Evolutionary conservation across 2,113 vertebrate species (phyloP).

Genomic region (Aegithalos caudatus): DNA sequence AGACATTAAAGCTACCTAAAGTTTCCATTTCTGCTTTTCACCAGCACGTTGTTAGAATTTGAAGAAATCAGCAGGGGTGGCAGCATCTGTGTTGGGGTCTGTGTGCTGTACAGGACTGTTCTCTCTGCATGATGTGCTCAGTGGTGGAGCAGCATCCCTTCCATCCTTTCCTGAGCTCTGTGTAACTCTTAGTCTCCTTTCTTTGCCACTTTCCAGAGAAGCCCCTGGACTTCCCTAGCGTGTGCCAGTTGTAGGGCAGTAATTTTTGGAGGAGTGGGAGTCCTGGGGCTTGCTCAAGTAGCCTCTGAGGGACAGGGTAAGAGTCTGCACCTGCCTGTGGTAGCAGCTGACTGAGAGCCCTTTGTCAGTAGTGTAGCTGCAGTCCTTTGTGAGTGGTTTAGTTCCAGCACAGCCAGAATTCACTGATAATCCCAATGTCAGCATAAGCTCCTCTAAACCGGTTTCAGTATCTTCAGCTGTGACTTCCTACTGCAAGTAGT

Average conservation of each 20-base stretch:
- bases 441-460: neutral
- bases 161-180: neutral
- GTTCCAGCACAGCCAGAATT: neutral
- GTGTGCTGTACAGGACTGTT: neutral
- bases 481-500: neutral
- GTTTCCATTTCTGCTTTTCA: neutral
- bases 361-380: neutral
- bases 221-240: neutral
- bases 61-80: neutral
- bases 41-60: neutral
- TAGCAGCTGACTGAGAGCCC: neutral
- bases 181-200: slow-evolving; percentile 3
- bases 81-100: neutral
- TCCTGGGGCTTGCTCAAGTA: neutral
- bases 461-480: neutral
- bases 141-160: neutral
- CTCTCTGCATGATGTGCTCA: neutral
- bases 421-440: neutral
- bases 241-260: neutral
- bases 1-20: neutral
- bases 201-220: neutral
- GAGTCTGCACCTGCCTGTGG: neutral
- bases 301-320: neutral
- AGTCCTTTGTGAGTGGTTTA: neutral
- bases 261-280: neutral